These are phyloP conservation scores for Hybos culiciformis DNA, from an alignment of 2,888 invertebrate genomes.

Conservation along the genomic window DNA sequence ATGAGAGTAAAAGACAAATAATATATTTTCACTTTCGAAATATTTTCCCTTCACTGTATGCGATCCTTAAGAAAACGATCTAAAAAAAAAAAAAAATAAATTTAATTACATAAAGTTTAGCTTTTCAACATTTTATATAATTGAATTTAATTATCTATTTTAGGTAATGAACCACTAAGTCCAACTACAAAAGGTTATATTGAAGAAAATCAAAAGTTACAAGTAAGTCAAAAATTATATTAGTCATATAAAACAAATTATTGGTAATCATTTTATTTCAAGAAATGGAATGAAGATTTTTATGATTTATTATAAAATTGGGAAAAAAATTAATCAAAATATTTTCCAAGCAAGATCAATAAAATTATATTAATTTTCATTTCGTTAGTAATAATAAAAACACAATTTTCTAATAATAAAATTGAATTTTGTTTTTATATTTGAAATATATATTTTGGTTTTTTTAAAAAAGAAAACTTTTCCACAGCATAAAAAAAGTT, in stretches of 20 bases:
- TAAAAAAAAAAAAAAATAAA: too few species aligned
- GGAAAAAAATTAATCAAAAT: constrained; percentile 13
- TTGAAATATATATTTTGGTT: not conserved
- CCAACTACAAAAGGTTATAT: constrained; percentile 66
- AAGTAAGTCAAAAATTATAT: constrained; percentile 47
- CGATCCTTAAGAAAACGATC: too few species aligned
- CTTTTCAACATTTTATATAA: too few species aligned
- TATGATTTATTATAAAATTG: constrained; percentile 13
- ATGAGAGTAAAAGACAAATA: too few species aligned
- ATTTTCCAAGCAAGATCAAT: not conserved
- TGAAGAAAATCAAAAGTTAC: constrained; percentile 69
- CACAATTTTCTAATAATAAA: too few species aligned
- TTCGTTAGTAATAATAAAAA: not conserved
- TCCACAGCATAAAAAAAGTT: too few species aligned
- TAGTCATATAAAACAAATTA: too few species aligned
- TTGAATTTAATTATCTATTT: too few species aligned
- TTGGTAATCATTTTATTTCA: not conserved
- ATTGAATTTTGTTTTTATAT: too few species aligned
- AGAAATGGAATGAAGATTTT: not conserved
- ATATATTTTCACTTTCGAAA: too few species aligned
- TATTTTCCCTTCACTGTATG: too few species aligned
- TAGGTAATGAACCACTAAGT: constrained; percentile 45
- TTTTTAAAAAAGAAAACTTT: not conserved
- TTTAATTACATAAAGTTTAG: too few species aligned
- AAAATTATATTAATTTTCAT: not conserved